Percentiles rank a stretch among this genome's conserved stretches.
phyloP scores from a whole-genome alignment of 2,113 vertebrate genomes.

The Connochaetes taurinus region DNA sequence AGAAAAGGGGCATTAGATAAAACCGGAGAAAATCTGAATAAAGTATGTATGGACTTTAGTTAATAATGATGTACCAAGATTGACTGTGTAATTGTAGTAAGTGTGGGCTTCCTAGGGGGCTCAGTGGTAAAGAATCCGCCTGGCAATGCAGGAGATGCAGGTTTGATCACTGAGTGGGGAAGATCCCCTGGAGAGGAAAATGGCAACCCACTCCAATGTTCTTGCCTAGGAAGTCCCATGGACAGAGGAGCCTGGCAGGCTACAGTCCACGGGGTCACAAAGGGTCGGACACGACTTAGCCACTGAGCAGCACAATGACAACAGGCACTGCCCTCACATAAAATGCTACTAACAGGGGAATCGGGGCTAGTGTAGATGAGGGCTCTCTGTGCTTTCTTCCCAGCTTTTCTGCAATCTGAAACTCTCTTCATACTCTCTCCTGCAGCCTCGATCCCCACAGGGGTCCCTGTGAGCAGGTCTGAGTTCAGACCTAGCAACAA shows the following conservation, averaged over 20 bases:
- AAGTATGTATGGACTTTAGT: neutral
- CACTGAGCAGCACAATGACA: neutral
- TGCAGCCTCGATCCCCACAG: neutral
- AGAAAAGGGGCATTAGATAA: neutral
- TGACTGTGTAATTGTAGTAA: neutral
- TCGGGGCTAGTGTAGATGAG: accelerated
- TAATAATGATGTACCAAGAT: neutral
- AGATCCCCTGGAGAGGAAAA: neutral
- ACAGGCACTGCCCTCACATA: accelerated
- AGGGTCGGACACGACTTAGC: neutral
- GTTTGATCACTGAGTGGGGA: neutral
- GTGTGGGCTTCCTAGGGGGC: neutral
- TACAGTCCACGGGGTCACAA: neutral
- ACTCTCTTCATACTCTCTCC: neutral
- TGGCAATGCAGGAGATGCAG: neutral
- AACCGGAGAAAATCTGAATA: neutral
- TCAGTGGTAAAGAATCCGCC: neutral
- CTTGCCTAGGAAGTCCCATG: neutral
- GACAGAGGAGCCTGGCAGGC: neutral
- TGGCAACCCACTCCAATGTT: neutral
- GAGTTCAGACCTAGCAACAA: neutral
- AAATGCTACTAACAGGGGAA: neutral
- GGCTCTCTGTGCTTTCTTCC: neutral
- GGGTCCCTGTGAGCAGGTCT: neutral
- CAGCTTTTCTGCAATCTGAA: neutral